Base-by-base conservation (phyloP, 2,113 vertebrate species). In the Cyprinodon tularosa region DNA sequence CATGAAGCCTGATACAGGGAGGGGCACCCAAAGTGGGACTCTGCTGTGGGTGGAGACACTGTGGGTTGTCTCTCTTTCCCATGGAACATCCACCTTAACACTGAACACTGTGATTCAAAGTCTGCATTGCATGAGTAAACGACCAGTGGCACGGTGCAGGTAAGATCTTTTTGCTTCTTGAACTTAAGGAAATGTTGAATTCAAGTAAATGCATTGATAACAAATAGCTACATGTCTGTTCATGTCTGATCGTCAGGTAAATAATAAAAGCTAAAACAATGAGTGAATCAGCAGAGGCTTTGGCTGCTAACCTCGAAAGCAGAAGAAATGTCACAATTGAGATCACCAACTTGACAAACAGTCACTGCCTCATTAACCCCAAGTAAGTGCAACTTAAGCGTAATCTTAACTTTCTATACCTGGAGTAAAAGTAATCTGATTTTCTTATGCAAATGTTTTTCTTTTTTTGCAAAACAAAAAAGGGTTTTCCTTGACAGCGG, bases 251-350 rank as follows among this genome's bases (percentile, higher is more conserved):
- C 36, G 59, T 22, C 15, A 74, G 60, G 5, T 76, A n/a, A 82
- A 79, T 38, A 37, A 66, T 57, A 4, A 39, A 6, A 1, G 64
- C 17, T 53, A 20, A 7, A 74, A 85, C 7, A 1, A 92, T 91
- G 90, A 47, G 63, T 17, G 90, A 93, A 53, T 63, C 86, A 44
- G 90, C 93, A 12, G 93, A 94, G 13, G 42, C 81, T 12, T 2
- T 90, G 61, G 71, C 90, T 0, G 89, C 83, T 0, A 86, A 29
- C 47, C 1, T 70, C 1, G 77, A 1, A 1, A 90, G 84, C 81
- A 44, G 91, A 0, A 91, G 91, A 9, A 93, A 92, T 36, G 40
- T 91, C 61, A 92, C 88, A 76, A 90, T 93, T 2, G 93, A 94
- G 89, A 76, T 94, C 79, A 78, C 65, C 44, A 94, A 93, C 86